Evolutionary conservation across 2,113 vertebrate genomes (phyloP).

Genomic region (Eidolon helvum): DNA sequence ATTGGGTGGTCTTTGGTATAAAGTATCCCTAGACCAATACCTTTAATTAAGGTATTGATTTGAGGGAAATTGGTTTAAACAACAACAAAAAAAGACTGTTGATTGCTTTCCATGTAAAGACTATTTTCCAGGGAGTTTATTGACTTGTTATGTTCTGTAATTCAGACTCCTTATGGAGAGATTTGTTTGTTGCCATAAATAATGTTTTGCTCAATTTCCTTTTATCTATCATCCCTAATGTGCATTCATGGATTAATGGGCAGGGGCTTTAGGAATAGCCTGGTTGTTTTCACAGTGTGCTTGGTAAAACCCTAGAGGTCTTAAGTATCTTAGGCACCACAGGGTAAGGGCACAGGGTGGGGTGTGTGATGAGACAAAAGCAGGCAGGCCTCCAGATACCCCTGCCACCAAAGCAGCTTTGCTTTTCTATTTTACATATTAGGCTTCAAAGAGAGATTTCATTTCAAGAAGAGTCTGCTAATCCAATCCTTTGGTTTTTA

Average conservation of each 20-base stretch:
- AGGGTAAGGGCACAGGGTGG: neutral
- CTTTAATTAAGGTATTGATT: neutral
- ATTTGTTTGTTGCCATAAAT: neutral
- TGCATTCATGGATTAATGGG: neutral
- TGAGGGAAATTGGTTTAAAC: neutral
- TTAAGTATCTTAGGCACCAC: neutral
- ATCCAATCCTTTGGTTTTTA: neutral
- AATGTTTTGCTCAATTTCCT: constrained; percentile 16
- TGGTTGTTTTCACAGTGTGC: neutral
- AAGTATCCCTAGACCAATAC: neutral
- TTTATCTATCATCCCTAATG: neutral
- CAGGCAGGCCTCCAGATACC: neutral
- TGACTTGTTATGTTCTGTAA: neutral
- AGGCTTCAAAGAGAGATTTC: constrained; percentile 23
- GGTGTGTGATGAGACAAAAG: neutral
- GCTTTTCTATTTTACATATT: neutral
- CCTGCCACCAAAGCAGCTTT: neutral
- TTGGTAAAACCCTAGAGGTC: neutral
- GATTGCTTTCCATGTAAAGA: neutral
- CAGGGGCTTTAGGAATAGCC: neutral
- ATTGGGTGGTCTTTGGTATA: neutral
- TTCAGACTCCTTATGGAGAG: neutral
- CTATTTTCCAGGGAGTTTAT: neutral
- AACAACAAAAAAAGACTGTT: neutral
- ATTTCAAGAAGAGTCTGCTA: neutral